Conservation (phyloP, 92 coral and sea anemone species). For the Phenganax subtilis region DNA sequence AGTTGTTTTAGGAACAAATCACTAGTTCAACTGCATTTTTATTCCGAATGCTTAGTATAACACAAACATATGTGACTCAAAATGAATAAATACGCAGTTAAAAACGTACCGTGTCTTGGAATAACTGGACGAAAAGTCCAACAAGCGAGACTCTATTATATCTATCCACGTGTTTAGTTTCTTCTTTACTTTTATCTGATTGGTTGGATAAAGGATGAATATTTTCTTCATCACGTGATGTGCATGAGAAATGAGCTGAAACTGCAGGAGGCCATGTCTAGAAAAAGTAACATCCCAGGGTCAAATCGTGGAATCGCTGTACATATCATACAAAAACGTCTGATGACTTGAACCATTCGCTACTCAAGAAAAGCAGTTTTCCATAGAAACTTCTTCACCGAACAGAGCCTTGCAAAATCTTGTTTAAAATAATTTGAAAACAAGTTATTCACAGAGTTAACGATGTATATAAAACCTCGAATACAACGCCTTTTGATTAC, state of each 20-base stretch:
- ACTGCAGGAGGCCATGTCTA: conserved; percentile 34
- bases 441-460: too few relatives aligned
- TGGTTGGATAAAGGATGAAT: background rate
- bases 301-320: too few relatives aligned
- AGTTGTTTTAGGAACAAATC: background rate
- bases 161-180: background rate
- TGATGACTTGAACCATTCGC: too few relatives aligned
- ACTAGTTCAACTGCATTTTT: background rate
- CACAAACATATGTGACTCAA: background rate
- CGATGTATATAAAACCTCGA: too few relatives aligned
- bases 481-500: too few relatives aligned
- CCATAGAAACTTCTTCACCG: background rate
- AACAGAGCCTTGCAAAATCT: background rate
- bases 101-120: conserved; percentile 32
- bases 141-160: background rate
- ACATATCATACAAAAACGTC: too few relatives aligned
- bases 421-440: too few relatives aligned
- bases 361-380: too few relatives aligned
- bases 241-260: conserved; percentile 27
- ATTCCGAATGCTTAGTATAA: too few relatives aligned
- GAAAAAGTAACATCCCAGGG: background rate
- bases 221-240: background rate
- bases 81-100: background rate
- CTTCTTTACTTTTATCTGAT: background rate
- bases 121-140: conserved; percentile 18